phyloP scores from a whole-genome alignment of 2,113 vertebrate species.

The Lucifuga dentata region DNA sequence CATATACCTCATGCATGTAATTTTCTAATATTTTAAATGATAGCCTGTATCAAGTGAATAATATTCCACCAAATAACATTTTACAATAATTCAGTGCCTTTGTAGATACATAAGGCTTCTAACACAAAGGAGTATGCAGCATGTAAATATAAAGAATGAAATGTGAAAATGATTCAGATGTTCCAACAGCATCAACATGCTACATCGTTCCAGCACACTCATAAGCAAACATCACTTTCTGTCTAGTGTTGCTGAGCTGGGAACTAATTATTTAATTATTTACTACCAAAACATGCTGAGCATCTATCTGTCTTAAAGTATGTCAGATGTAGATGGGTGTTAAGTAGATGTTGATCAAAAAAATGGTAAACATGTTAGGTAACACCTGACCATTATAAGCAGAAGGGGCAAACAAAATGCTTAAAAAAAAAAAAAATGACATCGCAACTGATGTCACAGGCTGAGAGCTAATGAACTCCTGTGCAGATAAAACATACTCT shows the following conservation, averaged over 20 bases:
- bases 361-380: conserved; percentile 17
- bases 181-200: conserved; percentile 23
- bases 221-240: conserved; percentile 56
- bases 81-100: too few species aligned
- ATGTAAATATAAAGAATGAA: too few species aligned
- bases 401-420: conserved; percentile 16
- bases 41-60: conserved; percentile 13
- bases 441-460: too few species aligned
- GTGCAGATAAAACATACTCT: background rate
- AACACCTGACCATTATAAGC: conserved; percentile 5
- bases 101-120: too few species aligned
- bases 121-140: too few species aligned
- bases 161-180: conserved; percentile 41
- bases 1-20: background rate
- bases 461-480: background rate
- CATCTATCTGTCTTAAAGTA: background rate
- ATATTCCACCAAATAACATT: conserved; percentile 21
- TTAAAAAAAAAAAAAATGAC: too few species aligned
- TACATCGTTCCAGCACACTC: conserved; percentile 44
- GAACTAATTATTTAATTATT: conserved; percentile 78
- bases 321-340: conserved; percentile 14
- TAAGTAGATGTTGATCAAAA: conserved; percentile 36
- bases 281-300: conserved; percentile 28
- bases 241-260: conserved; percentile 58
- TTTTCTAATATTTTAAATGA: conserved; percentile 14